Evolutionary conservation across 2,888 invertebrate genomes (phyloP), one percentile per base, ranked within the genome.

Genomic region (Tethea ocularis): DNA sequence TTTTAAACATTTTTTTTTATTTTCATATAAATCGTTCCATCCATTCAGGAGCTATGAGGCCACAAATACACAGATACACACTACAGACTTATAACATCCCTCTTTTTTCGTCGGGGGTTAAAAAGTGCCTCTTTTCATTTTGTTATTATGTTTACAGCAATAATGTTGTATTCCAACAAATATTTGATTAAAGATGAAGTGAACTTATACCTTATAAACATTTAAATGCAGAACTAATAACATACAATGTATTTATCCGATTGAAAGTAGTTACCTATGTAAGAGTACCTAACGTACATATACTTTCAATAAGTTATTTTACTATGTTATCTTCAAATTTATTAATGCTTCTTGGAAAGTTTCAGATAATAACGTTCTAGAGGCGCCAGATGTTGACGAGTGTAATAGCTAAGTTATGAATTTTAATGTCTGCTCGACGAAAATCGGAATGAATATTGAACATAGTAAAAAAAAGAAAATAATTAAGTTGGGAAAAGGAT

Each of bases 361-460:
- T 86, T 77, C 69, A 84, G 84, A 85, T 84, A 82, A 86, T 86
- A 87, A 84, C 82, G 80, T 81, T 79, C 74, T 77, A 33, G 82
- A 75, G 77, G 85, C 85, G 85, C 84, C 91, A 90, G 89, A 87
- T 91, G 90, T 86, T 89, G 87, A 87, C 83, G 84, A 84, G 83
- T 83, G 81, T 88, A 85, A 89, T 86, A 84, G 86, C 85, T 72
- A 74, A 84, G 86, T 86, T 88, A 89, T 91, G 89, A 91, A 91
- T 91, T 89, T 88, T 87, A 88, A 89, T 88, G 83, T 83, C 82
- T 81, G 72, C 84, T 83, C 82, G 70, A 77, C 83, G 83, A 86
- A 88, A 88, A 89, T 87, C 84, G 66, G 75, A 84, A 88, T 83
- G 86, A 86, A 90, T 89, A 91, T 89, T 89, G 87, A 87, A 84